These are phyloP conservation scores for Prunella fulvescens DNA, from an alignment of 2,113 vertebrate species.

Conservation along the genomic window DNA sequence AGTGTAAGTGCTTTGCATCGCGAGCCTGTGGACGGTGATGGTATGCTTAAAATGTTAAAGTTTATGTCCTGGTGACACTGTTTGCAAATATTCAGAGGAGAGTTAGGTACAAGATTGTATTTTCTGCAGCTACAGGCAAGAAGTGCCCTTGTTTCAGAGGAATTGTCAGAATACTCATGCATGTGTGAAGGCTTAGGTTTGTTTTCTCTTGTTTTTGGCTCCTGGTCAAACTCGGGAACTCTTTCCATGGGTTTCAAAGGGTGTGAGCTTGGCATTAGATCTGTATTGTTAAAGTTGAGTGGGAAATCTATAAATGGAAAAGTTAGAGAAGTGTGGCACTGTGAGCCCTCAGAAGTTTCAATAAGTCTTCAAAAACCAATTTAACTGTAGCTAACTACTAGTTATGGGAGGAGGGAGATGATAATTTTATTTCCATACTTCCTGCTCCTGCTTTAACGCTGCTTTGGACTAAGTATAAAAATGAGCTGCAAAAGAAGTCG, in stretches of 20 bases:
- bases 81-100: neutral
- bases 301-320: neutral
- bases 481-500: neutral
- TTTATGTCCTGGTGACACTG: neutral
- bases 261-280: neutral
- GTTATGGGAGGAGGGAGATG: neutral
- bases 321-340: neutral
- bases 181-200: accelerated
- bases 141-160: neutral
- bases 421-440: neutral
- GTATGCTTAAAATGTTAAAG: neutral
- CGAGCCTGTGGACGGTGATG: neutral
- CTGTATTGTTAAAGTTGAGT: neutral
- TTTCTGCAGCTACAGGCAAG: neutral
- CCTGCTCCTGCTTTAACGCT: neutral
- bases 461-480: neutral
- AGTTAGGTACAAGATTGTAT: neutral
- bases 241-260: neutral
- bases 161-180: neutral
- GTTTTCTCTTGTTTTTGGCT: neutral
- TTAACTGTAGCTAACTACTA: neutral
- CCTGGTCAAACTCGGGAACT: neutral
- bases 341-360: neutral
- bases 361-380: neutral
- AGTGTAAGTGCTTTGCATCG: neutral